These are phyloP conservation scores for Trichonephila clavata DNA, from an alignment of 1,140 invertebrate genomes.

Conservation along the genomic window DNA sequence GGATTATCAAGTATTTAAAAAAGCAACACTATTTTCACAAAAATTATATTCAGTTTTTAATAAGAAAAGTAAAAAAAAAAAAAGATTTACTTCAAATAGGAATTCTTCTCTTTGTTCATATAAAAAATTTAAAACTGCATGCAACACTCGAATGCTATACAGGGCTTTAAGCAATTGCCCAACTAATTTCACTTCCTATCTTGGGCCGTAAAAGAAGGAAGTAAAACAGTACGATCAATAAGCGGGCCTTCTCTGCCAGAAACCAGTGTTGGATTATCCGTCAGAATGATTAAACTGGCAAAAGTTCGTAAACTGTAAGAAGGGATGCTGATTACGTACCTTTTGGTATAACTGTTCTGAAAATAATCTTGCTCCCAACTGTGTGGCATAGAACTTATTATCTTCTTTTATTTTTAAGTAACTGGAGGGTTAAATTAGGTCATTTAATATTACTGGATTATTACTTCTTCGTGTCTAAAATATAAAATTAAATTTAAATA, in stretches of 20 bases:
- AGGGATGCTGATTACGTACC: constrained; percentile 1
- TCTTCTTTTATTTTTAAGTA: background rate
- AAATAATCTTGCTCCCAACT: constrained; percentile 1
- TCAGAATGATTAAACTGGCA: constrained; percentile 47
- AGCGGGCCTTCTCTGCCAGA: constrained; percentile 29
- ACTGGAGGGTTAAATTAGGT: background rate
- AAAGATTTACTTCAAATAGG: background rate
- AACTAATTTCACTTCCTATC: constrained; percentile 37
- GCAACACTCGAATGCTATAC: background rate
- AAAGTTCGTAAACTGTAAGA: constrained; percentile 35
- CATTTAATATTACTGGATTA: background rate
- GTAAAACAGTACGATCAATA: constrained; percentile 44
- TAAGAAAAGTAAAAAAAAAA: background rate
- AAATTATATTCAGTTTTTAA: background rate
- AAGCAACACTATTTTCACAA: too few species aligned
- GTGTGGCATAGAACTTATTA: background rate
- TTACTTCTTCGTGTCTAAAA: background rate
- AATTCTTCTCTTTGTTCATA: background rate
- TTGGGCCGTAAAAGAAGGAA: constrained; percentile 17
- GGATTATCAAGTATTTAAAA: too few species aligned
- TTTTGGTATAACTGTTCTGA: background rate
- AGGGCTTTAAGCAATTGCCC: background rate
- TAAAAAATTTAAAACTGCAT: background rate
- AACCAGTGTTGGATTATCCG: constrained; percentile 38
- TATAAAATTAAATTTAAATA: too few species aligned